phyloP scores from a whole-genome alignment of 1,140 invertebrate genomes.

The Drosophila ananassae region DNA sequence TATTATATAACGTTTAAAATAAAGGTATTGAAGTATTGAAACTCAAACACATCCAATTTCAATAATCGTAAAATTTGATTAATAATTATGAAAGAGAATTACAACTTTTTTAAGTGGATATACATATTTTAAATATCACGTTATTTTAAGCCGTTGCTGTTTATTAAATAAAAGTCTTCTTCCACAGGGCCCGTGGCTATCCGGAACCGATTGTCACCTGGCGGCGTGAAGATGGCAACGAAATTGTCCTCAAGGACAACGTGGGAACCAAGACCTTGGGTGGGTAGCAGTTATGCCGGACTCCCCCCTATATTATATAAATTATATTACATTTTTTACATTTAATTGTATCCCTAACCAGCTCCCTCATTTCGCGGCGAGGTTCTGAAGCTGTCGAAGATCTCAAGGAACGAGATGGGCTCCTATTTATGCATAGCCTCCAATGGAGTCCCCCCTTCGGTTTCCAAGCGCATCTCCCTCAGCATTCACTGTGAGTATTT shows the following conservation, averaged over 20 bases:
- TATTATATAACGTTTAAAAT: no score
- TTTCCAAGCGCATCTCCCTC: slow-evolving; percentile 92
- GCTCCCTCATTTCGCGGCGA: slow-evolving; percentile 88
- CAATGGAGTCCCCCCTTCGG: slow-evolving; percentile 91
- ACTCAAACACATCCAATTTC: no score
- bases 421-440: slow-evolving; percentile 94
- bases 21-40: no score
- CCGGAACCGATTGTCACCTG: slow-evolving; percentile 93
- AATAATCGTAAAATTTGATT: no score
- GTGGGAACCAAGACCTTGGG: slow-evolving; percentile 87
- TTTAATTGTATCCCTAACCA: slow-evolving; percentile 59
- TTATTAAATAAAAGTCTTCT: neutral
- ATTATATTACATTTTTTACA: neutral
- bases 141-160: neutral
- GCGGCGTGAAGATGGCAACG: slow-evolving; percentile 92
- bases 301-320: no score
- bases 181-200: slow-evolving; percentile 89
- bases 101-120: no score
- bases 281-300: slow-evolving; percentile 64
- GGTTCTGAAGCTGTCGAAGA: slow-evolving; percentile 90
- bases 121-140: neutral
- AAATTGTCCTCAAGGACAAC: slow-evolving; percentile 90
- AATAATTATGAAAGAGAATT: no score
- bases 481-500: slow-evolving; percentile 93
- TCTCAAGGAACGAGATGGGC: slow-evolving; percentile 94